Conservation (phyloP, 1,140 invertebrate genomes). For the Megathymus violae region DNA sequence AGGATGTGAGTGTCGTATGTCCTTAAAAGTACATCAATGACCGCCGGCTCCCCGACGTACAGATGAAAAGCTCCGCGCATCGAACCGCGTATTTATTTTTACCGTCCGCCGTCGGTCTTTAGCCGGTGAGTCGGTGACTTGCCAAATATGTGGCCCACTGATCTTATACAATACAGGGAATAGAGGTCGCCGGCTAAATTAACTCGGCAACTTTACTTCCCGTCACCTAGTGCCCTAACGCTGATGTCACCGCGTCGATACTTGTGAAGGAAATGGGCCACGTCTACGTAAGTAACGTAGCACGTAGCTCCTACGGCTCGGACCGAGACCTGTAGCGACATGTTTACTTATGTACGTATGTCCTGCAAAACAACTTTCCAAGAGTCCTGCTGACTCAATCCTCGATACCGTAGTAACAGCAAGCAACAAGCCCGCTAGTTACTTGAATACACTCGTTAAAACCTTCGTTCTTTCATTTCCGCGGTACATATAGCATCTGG, state of each 20-base stretch:
- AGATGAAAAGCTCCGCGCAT: slow-evolving; percentile 26
- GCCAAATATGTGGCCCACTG: slow-evolving; percentile 72
- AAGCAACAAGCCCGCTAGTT: no score
- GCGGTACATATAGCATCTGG: background rate
- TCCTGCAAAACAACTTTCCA: no score
- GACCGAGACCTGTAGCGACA: no score
- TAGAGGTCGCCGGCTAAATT: slow-evolving; percentile 33
- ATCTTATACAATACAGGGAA: slow-evolving; percentile 57
- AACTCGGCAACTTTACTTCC: slow-evolving; percentile 26
- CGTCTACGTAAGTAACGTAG: no score
- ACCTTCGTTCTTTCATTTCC: no score
- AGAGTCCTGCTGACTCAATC: no score
- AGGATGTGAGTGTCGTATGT: no score
- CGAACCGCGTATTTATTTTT: slow-evolving; percentile 48
- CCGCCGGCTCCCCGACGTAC: background rate
- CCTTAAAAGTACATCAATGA: no score
- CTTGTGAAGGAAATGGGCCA: background rate
- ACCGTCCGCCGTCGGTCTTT: slow-evolving; percentile 29
- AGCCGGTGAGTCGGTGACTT: slow-evolving; percentile 49
- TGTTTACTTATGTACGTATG: no score
- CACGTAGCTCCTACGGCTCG: no score
- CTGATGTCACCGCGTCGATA: slow-evolving; percentile 1
- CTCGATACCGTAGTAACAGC: no score
- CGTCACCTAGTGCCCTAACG: slow-evolving; percentile 6
- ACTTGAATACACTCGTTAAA: no score